Conservation (phyloP, 2,888 invertebrate genomes). For the Esperia sulphurella region DNA sequence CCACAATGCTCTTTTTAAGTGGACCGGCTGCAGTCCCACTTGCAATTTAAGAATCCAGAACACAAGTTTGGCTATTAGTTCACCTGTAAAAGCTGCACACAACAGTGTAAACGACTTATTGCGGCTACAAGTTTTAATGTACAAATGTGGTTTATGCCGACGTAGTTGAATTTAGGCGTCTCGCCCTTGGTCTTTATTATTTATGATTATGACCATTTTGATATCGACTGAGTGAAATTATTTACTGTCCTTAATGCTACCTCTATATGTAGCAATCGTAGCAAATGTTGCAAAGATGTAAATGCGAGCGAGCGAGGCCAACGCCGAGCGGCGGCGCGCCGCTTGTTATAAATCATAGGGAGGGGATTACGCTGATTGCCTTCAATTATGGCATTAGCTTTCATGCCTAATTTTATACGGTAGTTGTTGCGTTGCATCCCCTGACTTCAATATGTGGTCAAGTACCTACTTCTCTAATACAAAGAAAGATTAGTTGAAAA, state of each 20-base stretch:
- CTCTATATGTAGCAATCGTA: slow-evolving; percentile 19
- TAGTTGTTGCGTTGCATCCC: slow-evolving; percentile 36
- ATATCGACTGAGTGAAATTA: no score
- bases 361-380: slow-evolving; percentile 69
- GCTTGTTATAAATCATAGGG: slow-evolving; percentile 60
- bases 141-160: no score
- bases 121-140: no score
- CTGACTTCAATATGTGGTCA: slow-evolving; percentile 33
- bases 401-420: slow-evolving; percentile 66
- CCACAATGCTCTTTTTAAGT: slow-evolving; percentile 77
- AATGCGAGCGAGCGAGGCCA: slow-evolving; percentile 32
- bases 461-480: slow-evolving; percentile 14
- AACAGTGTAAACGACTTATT: not conserved
- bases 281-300: slow-evolving; percentile 59
- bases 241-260: not conserved
- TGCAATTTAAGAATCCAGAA: slow-evolving; percentile 71
- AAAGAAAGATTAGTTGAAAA: not conserved
- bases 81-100: not conserved
- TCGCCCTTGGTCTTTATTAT: no score
- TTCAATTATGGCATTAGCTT: slow-evolving; percentile 75
- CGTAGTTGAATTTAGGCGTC: no score
- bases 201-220: no score
- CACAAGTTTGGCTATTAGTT: slow-evolving; percentile 55
- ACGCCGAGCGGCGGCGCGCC: slow-evolving; percentile 17
- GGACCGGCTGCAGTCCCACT: slow-evolving; percentile 62